A percentile compares a stretch with the other conserved stretches of the same genome.
phyloP scores from a whole-genome alignment of 2,113 vertebrate genomes.

The Eolophus roseicapilla region DNA sequence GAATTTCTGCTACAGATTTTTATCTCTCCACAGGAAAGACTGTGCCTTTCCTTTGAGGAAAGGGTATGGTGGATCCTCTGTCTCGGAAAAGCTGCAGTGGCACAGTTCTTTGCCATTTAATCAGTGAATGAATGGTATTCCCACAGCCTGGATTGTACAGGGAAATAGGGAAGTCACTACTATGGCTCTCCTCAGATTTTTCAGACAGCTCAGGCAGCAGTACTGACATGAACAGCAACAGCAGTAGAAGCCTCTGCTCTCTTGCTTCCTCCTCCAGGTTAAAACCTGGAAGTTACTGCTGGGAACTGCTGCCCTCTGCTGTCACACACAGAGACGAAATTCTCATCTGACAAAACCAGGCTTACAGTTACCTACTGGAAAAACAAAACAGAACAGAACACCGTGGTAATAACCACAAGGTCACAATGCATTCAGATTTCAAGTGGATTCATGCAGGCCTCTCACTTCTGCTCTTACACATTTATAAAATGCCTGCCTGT shows the following conservation, averaged over 20 bases:
- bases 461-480: fast-evolving
- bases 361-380: neutral
- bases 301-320: conserved; percentile 57
- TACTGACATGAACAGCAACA: neutral
- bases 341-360: neutral
- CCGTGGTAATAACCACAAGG: neutral
- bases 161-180: neutral
- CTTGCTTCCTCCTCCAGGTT: neutral
- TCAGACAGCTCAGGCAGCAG: neutral
- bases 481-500: neutral
- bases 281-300: neutral
- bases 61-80: no score
- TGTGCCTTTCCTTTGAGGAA: neutral
- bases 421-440: neutral
- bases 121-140: neutral
- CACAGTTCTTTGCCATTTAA: neutral
- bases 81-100: neutral
- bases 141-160: neutral
- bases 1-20: neutral
- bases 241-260: neutral
- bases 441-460: neutral
- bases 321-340: neutral
- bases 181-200: neutral
- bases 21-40: neutral
- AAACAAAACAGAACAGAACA: neutral